Conservation (phyloP, 2,113 vertebrate genomes). For the Rousettus leschenaultii region DNA sequence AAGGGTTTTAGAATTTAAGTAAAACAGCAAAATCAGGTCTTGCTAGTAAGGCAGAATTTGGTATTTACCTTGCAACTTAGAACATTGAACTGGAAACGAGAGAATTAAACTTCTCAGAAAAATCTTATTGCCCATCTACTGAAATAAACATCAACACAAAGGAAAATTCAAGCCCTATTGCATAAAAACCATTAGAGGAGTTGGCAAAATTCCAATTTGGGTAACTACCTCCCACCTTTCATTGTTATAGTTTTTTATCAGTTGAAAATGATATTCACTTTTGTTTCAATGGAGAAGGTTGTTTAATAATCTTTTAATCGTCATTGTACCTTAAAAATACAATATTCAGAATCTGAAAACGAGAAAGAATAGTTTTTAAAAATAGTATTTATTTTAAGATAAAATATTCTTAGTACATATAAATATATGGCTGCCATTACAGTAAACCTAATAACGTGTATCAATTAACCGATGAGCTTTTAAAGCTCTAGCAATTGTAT, state of each 20-base stretch:
- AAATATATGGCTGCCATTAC: background rate
- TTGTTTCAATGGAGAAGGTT: background rate
- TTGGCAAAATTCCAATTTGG: background rate
- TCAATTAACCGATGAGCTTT: background rate
- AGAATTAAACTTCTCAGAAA: constrained; percentile 28
- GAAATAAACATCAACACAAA: constrained; percentile 3
- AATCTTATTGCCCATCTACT: background rate
- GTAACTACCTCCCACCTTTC: background rate
- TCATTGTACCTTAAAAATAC: background rate
- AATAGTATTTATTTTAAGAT: background rate
- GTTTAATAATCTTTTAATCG: background rate
- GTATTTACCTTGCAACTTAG: background rate
- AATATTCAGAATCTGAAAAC: background rate
- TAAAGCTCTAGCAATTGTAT: background rate
- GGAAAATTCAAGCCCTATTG: background rate
- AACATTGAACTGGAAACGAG: background rate
- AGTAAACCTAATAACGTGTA: background rate
- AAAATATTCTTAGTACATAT: background rate
- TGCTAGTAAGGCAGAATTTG: background rate
- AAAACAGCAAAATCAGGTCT: constrained; percentile 10
- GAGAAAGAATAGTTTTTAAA: background rate
- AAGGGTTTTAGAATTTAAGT: constrained; percentile 33
- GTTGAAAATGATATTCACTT: background rate
- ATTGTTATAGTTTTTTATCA: background rate
- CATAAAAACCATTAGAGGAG: background rate